phyloP scores from a whole-genome alignment of 2,888 invertebrate genomes.

The Cryptus armator region DNA sequence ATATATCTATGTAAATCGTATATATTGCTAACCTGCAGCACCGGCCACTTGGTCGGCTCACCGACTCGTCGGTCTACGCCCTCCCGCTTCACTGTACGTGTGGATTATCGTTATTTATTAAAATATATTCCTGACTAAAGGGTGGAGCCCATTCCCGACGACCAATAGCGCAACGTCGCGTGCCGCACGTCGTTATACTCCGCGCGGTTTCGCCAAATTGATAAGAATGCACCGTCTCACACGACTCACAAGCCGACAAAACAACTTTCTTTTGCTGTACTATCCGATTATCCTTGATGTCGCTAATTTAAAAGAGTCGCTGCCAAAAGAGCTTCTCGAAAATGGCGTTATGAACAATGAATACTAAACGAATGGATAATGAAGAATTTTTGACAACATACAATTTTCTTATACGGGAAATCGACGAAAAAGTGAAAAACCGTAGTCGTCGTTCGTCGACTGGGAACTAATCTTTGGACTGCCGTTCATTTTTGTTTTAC shows the following conservation, averaged over 20 bases:
- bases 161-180: slow-evolving; percentile 81
- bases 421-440: not conserved
- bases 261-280: slow-evolving; percentile 8
- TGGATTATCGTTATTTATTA: slow-evolving; percentile 81
- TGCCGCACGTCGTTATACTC: slow-evolving; percentile 81
- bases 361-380: slow-evolving; percentile 13
- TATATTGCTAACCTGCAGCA: slow-evolving; percentile 2
- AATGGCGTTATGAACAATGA: slow-evolving; percentile 18
- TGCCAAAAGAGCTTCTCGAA: not conserved
- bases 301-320: too few relatives aligned
- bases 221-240: slow-evolving; percentile 80
- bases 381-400: not conserved
- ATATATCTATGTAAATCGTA: not conserved
- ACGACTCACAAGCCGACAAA: slow-evolving; percentile 2
- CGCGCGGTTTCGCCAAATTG: slow-evolving; percentile 78
- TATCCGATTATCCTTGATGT: slow-evolving; percentile 3
- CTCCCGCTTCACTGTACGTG: slow-evolving; percentile 43
- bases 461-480: not conserved
- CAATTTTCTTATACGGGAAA: not conserved
- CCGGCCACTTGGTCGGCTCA: slow-evolving; percentile 18
- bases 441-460: not conserved
- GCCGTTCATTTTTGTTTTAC: not conserved
- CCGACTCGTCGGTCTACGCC: slow-evolving; percentile 52
- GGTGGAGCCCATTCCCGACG: slow-evolving; percentile 79
- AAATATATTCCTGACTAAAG: slow-evolving; percentile 79